phyloP scores from a whole-genome alignment of 2,888 invertebrate species.

The Epinotia demarniana region DNA sequence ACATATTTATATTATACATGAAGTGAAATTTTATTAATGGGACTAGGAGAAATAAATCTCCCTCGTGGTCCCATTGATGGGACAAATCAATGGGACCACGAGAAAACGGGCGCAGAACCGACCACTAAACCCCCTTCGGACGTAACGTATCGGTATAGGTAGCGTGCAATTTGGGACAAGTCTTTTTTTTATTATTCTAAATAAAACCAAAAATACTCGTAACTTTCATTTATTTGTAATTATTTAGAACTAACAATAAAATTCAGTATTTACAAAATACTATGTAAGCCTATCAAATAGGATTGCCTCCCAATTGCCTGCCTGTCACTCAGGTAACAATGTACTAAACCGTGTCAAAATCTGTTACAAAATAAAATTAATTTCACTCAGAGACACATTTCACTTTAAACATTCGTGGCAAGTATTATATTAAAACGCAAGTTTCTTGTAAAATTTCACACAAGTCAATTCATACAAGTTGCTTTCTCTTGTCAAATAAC shows the following conservation, averaged over 20 bases:
- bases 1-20: too few species aligned
- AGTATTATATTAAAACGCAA: constrained; percentile 18
- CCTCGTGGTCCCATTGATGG: too few species aligned
- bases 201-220: constrained; percentile 53
- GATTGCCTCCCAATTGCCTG: constrained; percentile 51
- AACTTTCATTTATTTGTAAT: constrained; percentile 63
- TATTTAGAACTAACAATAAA: constrained; percentile 74
- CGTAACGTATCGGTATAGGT: too few species aligned
- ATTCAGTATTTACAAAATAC: constrained; percentile 79
- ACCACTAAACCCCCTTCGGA: too few species aligned
- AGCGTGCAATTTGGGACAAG: too few species aligned
- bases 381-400: background rate
- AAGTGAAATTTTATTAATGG: too few species aligned
- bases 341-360: constrained; percentile 41
- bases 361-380: constrained; percentile 29
- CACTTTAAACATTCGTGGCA: constrained; percentile 2
- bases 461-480: constrained; percentile 29
- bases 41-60: too few species aligned
- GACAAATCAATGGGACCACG: too few species aligned
- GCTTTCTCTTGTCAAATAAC: constrained; percentile 6
- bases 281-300: constrained; percentile 64
- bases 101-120: too few species aligned
- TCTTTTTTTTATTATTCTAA: background rate
- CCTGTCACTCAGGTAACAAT: constrained; percentile 37
- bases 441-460: constrained; percentile 2